Conservation (phyloP, 1,140 invertebrate species). For the Megalopta genalis region DNA sequence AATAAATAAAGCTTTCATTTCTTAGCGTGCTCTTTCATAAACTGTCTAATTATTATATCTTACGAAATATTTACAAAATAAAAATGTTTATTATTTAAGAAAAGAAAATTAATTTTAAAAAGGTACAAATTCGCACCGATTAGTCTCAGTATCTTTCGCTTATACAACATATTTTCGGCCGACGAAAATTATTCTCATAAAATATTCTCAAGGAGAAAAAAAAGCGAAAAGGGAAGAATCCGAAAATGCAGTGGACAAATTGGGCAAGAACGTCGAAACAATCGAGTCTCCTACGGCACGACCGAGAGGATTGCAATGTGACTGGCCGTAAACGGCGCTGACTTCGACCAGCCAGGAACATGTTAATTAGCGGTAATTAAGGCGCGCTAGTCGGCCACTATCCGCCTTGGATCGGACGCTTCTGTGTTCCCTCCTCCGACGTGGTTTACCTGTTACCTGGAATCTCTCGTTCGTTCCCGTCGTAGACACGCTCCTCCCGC, state of each 20-base stretch:
- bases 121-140: no score
- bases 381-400: constrained; percentile 23
- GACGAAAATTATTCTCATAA: no score
- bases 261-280: constrained; percentile 28
- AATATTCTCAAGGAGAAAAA: no score
- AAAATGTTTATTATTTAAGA: no score
- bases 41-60: no score
- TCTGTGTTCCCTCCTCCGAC: constrained; percentile 12
- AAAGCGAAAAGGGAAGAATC: neutral
- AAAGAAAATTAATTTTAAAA: no score
- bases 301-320: constrained; percentile 42
- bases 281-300: constrained; percentile 32
- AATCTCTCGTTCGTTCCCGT: constrained; percentile 26
- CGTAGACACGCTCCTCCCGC: constrained; percentile 29
- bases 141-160: no score
- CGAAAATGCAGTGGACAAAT: neutral
- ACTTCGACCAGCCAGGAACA: constrained; percentile 52
- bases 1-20: no score
- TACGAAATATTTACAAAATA: no score
- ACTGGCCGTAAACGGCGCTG: constrained; percentile 50
- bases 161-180: no score
- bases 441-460: constrained; percentile 48
- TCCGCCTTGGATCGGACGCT: constrained; percentile 33
- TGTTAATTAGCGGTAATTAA: constrained; percentile 64
- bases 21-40: no score